Conservation (phyloP, 2,888 invertebrate genomes). For the Linnaemya tessellans region DNA sequence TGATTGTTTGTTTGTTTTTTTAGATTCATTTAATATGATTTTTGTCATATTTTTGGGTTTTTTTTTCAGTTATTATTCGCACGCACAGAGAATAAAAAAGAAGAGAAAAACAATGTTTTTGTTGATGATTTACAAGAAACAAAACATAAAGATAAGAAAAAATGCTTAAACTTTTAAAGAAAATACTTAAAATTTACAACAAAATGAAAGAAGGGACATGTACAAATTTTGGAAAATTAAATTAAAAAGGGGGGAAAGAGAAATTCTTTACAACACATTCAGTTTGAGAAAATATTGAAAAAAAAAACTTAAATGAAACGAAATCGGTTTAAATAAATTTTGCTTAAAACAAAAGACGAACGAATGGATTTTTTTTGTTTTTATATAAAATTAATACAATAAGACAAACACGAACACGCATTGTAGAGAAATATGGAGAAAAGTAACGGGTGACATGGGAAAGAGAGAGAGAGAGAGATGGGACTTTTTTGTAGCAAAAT, state of each 20-base stretch:
- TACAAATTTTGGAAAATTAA: constrained; percentile 55
- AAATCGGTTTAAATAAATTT: constrained; percentile 11
- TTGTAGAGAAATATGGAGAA: neutral
- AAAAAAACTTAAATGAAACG: constrained; percentile 9
- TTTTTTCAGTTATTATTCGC: constrained; percentile 74
- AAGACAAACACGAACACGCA: neutral
- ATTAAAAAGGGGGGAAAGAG: constrained; percentile 5
- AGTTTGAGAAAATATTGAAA: neutral
- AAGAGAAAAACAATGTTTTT: constrained; percentile 83
- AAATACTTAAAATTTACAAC: constrained; percentile 62
- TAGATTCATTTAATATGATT: constrained; percentile 60
- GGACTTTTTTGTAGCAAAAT: neutral
- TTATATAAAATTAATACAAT: constrained; percentile 14
- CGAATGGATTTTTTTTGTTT: neutral
- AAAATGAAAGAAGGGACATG: constrained; percentile 54
- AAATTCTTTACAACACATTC: constrained; percentile 42
- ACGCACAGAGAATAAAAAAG: constrained; percentile 82
- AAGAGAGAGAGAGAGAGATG: neutral
- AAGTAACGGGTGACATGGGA: neutral
- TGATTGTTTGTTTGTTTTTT: constrained; percentile 56
- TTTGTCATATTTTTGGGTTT: constrained; percentile 60
- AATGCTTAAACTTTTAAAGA: constrained; percentile 64
- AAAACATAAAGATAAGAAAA: constrained; percentile 75
- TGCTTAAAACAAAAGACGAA: constrained; percentile 52
- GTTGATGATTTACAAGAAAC: constrained; percentile 83